phyloP scores from a whole-genome alignment of 2,113 vertebrate genomes.

The Salvelinus fontinalis region DNA sequence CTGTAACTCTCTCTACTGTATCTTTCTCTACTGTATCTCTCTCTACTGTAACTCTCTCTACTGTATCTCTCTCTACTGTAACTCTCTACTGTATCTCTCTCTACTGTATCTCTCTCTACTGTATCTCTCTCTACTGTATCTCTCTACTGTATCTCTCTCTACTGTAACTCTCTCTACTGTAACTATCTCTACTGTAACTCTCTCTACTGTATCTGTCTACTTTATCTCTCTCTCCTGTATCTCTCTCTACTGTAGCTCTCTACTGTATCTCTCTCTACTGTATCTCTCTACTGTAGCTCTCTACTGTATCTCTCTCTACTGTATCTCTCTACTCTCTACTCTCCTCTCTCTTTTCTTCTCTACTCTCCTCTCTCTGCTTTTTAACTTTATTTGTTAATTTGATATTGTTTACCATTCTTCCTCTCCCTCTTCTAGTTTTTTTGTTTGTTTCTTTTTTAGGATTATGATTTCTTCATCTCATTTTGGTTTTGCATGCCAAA shows the following conservation, averaged over 20 bases:
- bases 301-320: conserved; percentile 50
- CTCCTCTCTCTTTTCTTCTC: conserved; percentile 65
- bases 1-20: conserved; percentile 45
- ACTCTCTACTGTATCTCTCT: conserved; percentile 71
- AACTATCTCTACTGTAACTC: conserved; percentile 25
- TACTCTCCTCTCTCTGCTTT: conserved; percentile 65
- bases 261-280: conserved; percentile 44
- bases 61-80: neutral
- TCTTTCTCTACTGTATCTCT: conserved; percentile 68
- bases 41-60: conserved; percentile 37
- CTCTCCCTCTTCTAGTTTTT: conserved; percentile 62
- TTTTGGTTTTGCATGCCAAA: conserved; percentile 96
- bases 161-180: conserved; percentile 67
- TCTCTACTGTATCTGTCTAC: neutral
- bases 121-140: conserved; percentile 8
- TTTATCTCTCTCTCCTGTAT: conserved; percentile 39
- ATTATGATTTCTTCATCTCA: conserved; percentile 78
- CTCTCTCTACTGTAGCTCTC: conserved; percentile 56
- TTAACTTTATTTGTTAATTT: conserved; percentile 66
- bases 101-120: conserved; percentile 31
- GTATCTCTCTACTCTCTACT: conserved; percentile 60
- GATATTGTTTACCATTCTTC: conserved; percentile 65
- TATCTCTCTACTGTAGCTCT: conserved; percentile 58
- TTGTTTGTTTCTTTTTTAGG: conserved; percentile 63
- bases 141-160: conserved; percentile 34